Percentiles rank a stretch among this genome's conserved stretches.
Evolutionary conservation across 1,140 invertebrate species (phyloP).

Genomic region (Linepithema humile): DNA sequence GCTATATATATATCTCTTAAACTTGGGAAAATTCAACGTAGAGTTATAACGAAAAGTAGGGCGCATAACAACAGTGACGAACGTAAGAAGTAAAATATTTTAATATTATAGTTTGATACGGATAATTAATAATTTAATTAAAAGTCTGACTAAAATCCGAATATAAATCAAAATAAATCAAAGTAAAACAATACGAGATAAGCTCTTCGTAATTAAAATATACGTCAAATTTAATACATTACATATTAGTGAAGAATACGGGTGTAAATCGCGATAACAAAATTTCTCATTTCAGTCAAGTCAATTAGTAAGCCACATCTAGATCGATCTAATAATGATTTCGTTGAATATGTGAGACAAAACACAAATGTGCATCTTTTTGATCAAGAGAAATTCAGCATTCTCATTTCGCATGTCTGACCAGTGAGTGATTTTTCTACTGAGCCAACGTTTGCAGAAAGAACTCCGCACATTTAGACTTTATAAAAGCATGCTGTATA

Average conservation of each 20-base stretch:
- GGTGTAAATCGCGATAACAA: neutral
- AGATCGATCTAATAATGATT: slow-evolving; percentile 18
- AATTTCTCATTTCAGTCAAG: slow-evolving; percentile 2
- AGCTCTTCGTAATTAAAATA: slow-evolving; percentile 11
- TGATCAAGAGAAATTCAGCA: neutral
- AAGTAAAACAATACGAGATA: too few species aligned
- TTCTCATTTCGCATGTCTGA: neutral
- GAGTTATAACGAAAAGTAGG: neutral
- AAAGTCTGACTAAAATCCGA: neutral
- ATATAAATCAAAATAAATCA: neutral
- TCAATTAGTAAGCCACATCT: slow-evolving; percentile 9
- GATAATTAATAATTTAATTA: neutral
- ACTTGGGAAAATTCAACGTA: neutral
- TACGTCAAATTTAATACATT: slow-evolving; percentile 1
- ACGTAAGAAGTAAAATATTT: neutral
- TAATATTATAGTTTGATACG: slow-evolving; percentile 1
- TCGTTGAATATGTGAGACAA: neutral
- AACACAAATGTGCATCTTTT: neutral
- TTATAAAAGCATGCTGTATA: too few species aligned
- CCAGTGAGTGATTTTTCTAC: slow-evolving; percentile 2
- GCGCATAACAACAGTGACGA: neutral
- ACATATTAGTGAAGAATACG: neutral
- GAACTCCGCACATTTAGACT: neutral
- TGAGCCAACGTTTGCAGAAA: neutral
- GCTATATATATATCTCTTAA: neutral